Base-by-base conservation (phyloP, 2,888 invertebrate genomes). In the Caenorhabditis panamensis region DNA sequence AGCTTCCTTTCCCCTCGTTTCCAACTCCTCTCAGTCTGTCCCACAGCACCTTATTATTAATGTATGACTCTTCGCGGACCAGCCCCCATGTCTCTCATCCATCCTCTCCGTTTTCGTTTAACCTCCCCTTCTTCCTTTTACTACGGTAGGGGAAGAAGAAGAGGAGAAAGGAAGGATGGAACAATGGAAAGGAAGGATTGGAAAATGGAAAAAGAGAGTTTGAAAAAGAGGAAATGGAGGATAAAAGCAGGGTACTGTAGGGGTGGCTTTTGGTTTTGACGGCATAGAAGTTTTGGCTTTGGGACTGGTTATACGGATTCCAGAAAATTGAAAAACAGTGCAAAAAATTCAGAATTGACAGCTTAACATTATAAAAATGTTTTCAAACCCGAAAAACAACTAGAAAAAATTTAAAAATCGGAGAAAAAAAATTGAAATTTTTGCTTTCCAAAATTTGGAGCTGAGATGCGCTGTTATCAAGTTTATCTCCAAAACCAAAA, bases 41-140 rank as follows among this genome's bases (percentile, higher is more conserved):
- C 41, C 75, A 64, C 82, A 67, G 73, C 67, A 73, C 76, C 79
- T 79, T 79, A 79, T 76, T 82, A 75, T 82, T 76, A 75, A 75
- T 82, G 75, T 75, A 76, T 82, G 77, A 73, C 78, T 78, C 75
- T 75, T 76, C 78, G 9, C 31, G 31, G 31, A 4, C 4, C 31
- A 9, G 31, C 31, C 4, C 31, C 31, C 31, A 31, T 31, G 31
- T 31, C 53, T 67, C 66, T 63, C 78, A 71, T 71, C 71, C 78
- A 66, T 71, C 72, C 72, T 36, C 51, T 59, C 47, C 20, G 31
- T 71, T 71, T 71, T 78, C 71, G 69, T 56, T 72, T 68, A 63
- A 54, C 73, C 73, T 64, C 79, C 53, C 47, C 41, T 54, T 77
- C 51, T 71, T 13, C 51, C 66, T 51, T 66, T 51, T 67, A 61